Conservation (phyloP, 2,113 vertebrate species). For the Willisornis vidua region DNA sequence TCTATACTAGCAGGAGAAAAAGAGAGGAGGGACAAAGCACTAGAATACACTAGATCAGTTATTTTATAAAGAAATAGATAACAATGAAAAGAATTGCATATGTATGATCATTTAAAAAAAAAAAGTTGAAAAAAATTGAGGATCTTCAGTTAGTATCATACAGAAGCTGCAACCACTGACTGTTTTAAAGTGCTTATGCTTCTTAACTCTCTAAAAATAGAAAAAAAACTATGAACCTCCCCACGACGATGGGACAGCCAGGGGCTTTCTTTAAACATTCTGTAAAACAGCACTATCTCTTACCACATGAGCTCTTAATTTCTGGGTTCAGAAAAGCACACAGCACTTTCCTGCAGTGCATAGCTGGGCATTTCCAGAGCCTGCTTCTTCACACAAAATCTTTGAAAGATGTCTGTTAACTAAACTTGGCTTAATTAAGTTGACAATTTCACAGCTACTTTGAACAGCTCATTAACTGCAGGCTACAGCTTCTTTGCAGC, state of each 20-base stretch:
- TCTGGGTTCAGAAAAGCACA: background rate
- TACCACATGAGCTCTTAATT: background rate
- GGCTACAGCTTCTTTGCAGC: conserved; percentile 28
- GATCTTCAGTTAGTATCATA: background rate
- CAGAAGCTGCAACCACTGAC: background rate
- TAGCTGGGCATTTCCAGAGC: background rate
- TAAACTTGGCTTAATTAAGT: conserved; percentile 55
- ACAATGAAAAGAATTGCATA: background rate
- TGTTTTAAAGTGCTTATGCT: background rate
- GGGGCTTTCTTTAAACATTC: background rate
- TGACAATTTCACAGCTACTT: conserved; percentile 59
- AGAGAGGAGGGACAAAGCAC: background rate
- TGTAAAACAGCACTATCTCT: background rate
- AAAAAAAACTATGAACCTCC: background rate
- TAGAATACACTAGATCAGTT: background rate
- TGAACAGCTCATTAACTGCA: conserved; percentile 61
- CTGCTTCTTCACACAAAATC: background rate
- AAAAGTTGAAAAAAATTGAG: background rate
- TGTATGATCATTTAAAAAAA: background rate
- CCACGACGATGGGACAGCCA: background rate
- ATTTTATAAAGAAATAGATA: background rate
- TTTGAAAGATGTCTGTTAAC: conserved; percentile 34
- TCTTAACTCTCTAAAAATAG: background rate
- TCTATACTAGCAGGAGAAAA: background rate
- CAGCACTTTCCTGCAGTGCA: background rate